Evolutionary conservation across 1,140 invertebrate species (phyloP).

Genomic region (Scaptomyza montana): DNA sequence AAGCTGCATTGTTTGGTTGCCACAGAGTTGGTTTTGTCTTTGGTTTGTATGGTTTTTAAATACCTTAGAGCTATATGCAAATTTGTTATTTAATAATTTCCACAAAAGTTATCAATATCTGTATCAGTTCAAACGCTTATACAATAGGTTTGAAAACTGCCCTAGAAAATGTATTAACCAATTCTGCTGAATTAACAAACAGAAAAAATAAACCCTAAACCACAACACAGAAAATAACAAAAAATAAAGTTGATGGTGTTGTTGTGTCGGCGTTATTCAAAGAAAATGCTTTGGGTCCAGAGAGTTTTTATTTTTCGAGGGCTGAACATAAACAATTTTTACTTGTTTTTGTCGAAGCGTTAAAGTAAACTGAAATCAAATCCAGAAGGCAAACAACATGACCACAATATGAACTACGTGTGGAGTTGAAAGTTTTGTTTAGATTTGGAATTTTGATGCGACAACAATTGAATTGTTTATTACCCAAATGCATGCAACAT

Average conservation of each 20-base stretch:
- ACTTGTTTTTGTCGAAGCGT: conserved; percentile 37
- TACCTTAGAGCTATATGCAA: background rate
- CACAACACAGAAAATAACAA: conserved; percentile 18
- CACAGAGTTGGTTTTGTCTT: conserved; percentile 12
- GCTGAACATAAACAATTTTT: conserved; percentile 55
- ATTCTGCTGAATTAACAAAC: conserved; percentile 26
- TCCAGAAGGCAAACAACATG: conserved; percentile 45
- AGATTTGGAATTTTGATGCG: conserved; percentile 51
- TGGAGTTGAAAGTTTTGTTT: conserved; percentile 44
- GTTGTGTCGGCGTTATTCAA: conserved; percentile 51
- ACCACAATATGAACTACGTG: conserved; percentile 37
- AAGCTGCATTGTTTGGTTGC: conserved; percentile 50
- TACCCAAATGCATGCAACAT: conserved; percentile 53
- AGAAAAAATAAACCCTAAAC: background rate
- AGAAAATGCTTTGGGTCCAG: conserved; percentile 48
- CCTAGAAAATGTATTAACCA: conserved; percentile 27
- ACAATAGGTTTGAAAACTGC: conserved; percentile 20
- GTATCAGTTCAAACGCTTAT: conserved; percentile 7
- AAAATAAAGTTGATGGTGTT: conserved; percentile 17
- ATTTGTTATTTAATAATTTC: conserved; percentile 9
- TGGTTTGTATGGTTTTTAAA: background rate
- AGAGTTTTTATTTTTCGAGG: conserved; percentile 16
- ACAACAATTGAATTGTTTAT: conserved; percentile 74
- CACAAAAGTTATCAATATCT: conserved; percentile 25
- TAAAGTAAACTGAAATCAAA: conserved; percentile 34